Evolutionary conservation across 2,797 vertebrate genomes (phyloP).

Genomic region (Tenualosa ilisha): DNA sequence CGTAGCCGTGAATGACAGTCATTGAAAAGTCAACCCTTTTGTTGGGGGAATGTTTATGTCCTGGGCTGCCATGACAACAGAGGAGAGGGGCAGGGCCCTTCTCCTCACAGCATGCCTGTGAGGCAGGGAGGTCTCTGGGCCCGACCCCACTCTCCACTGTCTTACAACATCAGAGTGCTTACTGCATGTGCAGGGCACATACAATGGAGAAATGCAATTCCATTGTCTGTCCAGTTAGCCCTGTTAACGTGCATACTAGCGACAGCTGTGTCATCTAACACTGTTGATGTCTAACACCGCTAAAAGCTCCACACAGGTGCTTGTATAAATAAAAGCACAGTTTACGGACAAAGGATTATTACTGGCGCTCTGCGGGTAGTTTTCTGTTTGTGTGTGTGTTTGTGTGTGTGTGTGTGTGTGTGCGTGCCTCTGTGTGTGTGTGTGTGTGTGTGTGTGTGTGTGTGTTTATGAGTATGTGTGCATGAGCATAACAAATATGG

Average conservation of each 20-base stretch:
- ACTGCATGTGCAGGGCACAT: not conserved
- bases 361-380: not conserved
- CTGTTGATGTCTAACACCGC: not conserved
- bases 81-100: slow-evolving; percentile 34
- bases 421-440: not conserved
- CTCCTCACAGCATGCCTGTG: slow-evolving; percentile 23
- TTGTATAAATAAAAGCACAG: not conserved
- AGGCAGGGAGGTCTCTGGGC: not conserved
- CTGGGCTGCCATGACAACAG: slow-evolving; percentile 36
- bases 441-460: slow-evolving; percentile 12
- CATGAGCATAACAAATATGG: not conserved
- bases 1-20: slow-evolving; percentile 20
- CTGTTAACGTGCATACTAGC: not conserved
- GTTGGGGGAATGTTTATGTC: slow-evolving; percentile 40
- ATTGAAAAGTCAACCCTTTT: slow-evolving; percentile 30
- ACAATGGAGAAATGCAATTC: not conserved
- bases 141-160: not conserved
- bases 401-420: not conserved
- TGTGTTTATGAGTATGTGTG: not conserved
- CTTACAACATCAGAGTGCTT: not conserved
- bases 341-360: not conserved
- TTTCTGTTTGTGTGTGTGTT: slow-evolving; percentile 28
- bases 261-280: not conserved
- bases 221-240: not conserved
- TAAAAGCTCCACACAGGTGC: not conserved